These are phyloP conservation scores for Crocallis elinguaria DNA, from an alignment of 2,888 invertebrate species.

Conservation along the genomic window DNA sequence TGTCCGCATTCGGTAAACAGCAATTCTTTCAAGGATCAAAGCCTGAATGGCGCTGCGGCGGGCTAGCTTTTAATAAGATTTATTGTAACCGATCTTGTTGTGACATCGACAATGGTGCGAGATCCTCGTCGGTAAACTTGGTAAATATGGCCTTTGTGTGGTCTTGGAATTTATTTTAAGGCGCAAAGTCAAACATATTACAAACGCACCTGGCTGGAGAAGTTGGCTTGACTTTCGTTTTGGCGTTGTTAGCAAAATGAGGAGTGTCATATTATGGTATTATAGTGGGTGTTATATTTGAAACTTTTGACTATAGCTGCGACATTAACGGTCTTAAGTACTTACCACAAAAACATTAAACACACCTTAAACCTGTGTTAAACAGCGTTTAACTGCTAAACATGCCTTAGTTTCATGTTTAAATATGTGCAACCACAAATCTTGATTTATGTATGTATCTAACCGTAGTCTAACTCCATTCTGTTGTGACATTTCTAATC, in stretches of 20 bases:
- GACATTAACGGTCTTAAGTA: too few species aligned
- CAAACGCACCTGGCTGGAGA: slow-evolving; percentile 65
- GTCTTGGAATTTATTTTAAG: slow-evolving; percentile 63
- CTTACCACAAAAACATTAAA: too few species aligned
- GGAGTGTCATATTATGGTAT: too few species aligned
- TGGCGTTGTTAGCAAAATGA: background rate
- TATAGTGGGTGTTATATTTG: too few species aligned
- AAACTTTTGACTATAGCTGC: too few species aligned
- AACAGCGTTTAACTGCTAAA: too few species aligned
- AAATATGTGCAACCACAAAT: too few species aligned
- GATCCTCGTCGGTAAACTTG: slow-evolving; percentile 72
- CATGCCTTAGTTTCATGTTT: too few species aligned
- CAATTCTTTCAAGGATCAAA: slow-evolving; percentile 70
- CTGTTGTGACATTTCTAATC: too few species aligned
- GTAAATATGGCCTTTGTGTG: slow-evolving; percentile 77
- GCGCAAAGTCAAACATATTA: slow-evolving; percentile 71
- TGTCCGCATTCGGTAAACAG: slow-evolving; percentile 71
- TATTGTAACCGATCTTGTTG: slow-evolving; percentile 85
- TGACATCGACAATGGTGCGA: slow-evolving; percentile 77
- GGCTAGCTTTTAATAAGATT: slow-evolving; percentile 79
- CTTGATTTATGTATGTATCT: too few species aligned
- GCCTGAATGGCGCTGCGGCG: slow-evolving; percentile 72
- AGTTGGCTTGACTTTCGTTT: slow-evolving; percentile 28
- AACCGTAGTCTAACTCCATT: too few species aligned
- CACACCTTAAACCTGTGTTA: too few species aligned